These are phyloP conservation scores for Hypotaenidia philippensis DNA, from an alignment of 2,797 vertebrate genomes.

Conservation along the genomic window DNA sequence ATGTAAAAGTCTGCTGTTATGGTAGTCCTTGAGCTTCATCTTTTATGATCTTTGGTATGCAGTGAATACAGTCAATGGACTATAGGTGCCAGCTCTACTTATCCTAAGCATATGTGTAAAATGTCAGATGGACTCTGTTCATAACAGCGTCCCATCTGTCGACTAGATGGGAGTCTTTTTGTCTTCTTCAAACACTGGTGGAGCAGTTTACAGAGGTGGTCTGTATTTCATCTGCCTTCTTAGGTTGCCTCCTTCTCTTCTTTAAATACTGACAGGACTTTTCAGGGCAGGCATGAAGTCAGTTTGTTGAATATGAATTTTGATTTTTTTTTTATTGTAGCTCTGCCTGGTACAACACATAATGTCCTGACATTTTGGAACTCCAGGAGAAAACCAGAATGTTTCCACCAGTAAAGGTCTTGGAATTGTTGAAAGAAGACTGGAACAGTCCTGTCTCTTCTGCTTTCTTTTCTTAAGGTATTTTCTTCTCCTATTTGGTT, in stretches of 20 bases:
- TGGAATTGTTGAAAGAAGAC: constrained; percentile 13
- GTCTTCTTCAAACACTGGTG: background rate
- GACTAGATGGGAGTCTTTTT: background rate
- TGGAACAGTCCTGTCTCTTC: background rate
- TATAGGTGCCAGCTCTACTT: background rate
- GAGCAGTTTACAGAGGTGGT: background rate
- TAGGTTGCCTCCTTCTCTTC: background rate
- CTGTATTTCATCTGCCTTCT: background rate
- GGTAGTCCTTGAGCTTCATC: background rate
- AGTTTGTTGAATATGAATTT: background rate
- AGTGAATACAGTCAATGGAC: background rate
- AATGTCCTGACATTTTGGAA: background rate
- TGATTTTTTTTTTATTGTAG: background rate
- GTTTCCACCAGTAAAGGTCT: background rate
- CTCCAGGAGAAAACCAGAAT: background rate
- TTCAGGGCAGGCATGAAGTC: background rate
- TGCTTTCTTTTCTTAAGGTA: constrained; percentile 11
- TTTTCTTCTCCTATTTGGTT: constrained; percentile 11
- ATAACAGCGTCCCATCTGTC: background rate
- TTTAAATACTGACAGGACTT: background rate
- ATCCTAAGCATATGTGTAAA: background rate
- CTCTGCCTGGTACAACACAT: background rate
- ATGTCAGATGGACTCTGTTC: background rate
- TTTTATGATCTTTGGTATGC: background rate
- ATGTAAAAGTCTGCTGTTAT: background rate